Conservation (phyloP, 1,140 invertebrate genomes). For the Drosophila pseudoobscura region DNA sequence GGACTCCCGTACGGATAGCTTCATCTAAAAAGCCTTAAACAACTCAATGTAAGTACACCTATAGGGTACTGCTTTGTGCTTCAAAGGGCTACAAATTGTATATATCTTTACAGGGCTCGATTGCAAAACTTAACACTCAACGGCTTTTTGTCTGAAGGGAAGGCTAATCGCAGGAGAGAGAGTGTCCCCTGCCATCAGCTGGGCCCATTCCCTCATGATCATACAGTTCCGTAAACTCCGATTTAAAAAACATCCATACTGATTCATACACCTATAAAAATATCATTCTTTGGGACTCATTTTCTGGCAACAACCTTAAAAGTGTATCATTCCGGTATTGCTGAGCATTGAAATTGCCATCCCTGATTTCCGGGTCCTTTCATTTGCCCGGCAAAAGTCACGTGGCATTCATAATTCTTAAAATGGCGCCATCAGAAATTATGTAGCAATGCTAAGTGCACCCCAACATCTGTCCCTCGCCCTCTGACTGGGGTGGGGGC, state of each 20-base stretch:
- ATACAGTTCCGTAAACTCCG: background rate
- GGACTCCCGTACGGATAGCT: no score
- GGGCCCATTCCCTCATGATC: no score
- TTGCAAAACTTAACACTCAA: no score
- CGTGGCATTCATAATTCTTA: constrained; percentile 83
- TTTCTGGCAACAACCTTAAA: background rate
- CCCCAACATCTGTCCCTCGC: constrained; percentile 60
- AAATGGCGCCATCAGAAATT: constrained; percentile 79
- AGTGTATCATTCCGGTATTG: background rate
- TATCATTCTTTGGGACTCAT: background rate
- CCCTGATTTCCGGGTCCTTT: constrained; percentile 27
- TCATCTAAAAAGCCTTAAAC: no score
- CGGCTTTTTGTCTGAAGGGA: no score
- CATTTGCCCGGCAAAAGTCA: constrained; percentile 76
- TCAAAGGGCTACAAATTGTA: no score
- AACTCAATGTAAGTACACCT: no score
- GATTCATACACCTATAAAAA: no score
- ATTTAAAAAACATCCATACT: background rate
- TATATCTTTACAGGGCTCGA: no score
- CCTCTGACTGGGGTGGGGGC: background rate
- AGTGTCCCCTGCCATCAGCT: no score
- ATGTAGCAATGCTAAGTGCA: constrained; percentile 80
- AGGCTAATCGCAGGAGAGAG: no score
- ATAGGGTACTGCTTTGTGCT: no score
- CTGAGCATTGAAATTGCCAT: constrained; percentile 6